These are phyloP conservation scores for Tympanuchus pallidicinctus DNA, from an alignment of 2,113 vertebrate genomes.

Conservation along the genomic window DNA sequence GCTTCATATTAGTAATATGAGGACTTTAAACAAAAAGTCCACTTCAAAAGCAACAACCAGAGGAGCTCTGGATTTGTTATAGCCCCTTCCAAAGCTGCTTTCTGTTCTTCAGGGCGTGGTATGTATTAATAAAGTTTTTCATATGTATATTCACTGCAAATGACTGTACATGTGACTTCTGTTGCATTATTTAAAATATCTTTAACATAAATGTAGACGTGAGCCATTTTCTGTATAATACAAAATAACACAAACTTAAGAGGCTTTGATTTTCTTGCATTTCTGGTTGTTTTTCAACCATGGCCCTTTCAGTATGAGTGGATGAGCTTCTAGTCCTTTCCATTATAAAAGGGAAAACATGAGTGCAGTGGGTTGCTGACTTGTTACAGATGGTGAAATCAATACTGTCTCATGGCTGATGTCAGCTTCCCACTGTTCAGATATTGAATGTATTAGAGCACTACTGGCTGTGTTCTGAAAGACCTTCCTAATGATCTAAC, in stretches of 20 bases:
- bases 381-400: not conserved
- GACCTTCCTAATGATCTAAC: not conserved
- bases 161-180: not conserved
- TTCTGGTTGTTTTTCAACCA: not conserved
- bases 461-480: not conserved
- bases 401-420: not conserved
- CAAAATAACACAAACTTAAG: not conserved
- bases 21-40: not conserved
- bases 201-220: not conserved
- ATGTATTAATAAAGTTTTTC: not conserved
- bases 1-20: not conserved
- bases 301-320: not conserved
- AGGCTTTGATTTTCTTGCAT: not conserved
- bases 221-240: not conserved
- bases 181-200: not conserved
- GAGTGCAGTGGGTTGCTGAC: not conserved
- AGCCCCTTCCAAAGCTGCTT: not conserved
- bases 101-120: not conserved
- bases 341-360: not conserved
- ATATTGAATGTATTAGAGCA: not conserved
- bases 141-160: not conserved
- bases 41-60: not conserved
- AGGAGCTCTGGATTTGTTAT: not conserved
- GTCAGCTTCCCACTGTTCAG: not conserved
- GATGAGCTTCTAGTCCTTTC: not conserved